phyloP scores from a whole-genome alignment of 2,113 vertebrate species.

The Dicrurus megarhynchus region DNA sequence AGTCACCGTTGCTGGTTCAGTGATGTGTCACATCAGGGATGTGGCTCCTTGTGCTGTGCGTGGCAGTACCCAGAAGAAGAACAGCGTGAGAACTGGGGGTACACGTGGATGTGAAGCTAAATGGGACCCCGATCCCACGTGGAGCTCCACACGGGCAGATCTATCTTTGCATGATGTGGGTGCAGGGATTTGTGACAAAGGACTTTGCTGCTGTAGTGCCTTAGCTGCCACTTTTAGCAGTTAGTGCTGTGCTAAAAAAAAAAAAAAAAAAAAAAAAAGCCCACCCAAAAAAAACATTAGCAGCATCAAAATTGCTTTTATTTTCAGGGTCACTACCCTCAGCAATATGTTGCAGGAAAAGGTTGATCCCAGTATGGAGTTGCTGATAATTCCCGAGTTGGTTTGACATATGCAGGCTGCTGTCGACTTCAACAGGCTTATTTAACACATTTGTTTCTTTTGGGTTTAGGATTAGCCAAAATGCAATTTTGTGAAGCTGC shows the following conservation, averaged over 20 bases:
- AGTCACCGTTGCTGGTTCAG: neutral
- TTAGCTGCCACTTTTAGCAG: neutral
- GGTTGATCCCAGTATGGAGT: neutral
- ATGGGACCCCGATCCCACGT: neutral
- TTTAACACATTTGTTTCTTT: constrained; percentile 38
- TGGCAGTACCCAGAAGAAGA: neutral
- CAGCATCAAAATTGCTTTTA: constrained; percentile 29
- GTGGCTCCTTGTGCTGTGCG: neutral
- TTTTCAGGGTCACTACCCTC: neutral
- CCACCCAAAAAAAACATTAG: neutral
- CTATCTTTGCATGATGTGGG: neutral
- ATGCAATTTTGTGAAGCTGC: neutral
- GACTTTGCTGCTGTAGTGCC: neutral
- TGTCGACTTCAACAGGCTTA: constrained; percentile 29
- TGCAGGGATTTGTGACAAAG: neutral
- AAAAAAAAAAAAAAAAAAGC: neutral
- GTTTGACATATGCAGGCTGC: neutral
- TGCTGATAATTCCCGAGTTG: constrained; percentile 30
- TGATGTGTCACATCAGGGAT: neutral
- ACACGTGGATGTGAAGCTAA: neutral
- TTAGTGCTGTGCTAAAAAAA: neutral
- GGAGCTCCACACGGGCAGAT: neutral
- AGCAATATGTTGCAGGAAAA: neutral
- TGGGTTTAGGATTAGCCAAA: neutral
- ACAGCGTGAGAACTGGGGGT: neutral